Evolutionary conservation across 2,888 invertebrate species (phyloP), one percentile per base, ranked within the genome.

Genomic region (Limenitis camilla): DNA sequence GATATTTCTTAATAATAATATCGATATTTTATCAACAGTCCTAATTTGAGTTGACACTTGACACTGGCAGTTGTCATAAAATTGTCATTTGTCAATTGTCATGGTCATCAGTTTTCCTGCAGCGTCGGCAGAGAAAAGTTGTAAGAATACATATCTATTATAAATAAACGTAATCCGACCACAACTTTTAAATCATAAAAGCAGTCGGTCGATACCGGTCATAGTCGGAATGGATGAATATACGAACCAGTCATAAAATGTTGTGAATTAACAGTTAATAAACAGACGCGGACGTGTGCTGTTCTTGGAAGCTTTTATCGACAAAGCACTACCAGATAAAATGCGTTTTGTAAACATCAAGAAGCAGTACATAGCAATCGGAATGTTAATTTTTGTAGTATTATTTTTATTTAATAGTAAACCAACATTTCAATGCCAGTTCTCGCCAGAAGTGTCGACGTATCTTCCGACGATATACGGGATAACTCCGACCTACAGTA

Each of bases 401-500:
- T 69, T 87, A 62, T 86, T 87, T 76, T 71, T 87, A 61, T 81
- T 87, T 61, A 85, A 85, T 63, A 81, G 69, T 55, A 78, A 71
- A 60, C 86, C 87, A 33, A 78, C 76, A 38, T 77, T 84, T 60
- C 87, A 84, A 71, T 87, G 87, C 58, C 86, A 85, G 62, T 77
- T 84, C 60, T 73, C 71, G 58, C 67, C 72, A 55, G 81, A 81
- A 60, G 67, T 68, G 38, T 68, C 74, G 58, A 71, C 77, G 31
- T 79, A 85, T 60, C 67, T 89, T 56, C 94, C 96, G 32, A 92
- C 88, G 33, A 95, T 98, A 62, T 98, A 95, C 77, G 94, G 94
- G 10, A 92, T 98, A 62, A 98, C 98, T 4, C 98, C 98, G 33
- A 98, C 98, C 0, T 96, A 97, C 76, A 79, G 91, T 29, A 89